Evolutionary conservation across 2,113 vertebrate genomes (phyloP).

Genomic region (Varanus komodoensis): DNA sequence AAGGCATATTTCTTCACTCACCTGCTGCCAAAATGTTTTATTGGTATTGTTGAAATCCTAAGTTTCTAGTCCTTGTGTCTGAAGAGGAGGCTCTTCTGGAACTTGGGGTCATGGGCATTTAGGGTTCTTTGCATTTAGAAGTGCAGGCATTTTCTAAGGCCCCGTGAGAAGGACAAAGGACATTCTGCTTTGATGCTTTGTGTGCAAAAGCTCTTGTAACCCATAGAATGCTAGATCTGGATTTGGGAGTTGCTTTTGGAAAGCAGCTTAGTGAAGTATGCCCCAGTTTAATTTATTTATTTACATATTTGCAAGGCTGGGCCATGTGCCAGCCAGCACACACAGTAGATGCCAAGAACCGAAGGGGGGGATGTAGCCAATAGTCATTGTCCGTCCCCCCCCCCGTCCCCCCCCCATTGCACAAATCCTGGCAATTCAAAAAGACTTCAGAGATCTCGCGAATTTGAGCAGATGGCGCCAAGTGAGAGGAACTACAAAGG

Average conservation of each 20-base stretch:
- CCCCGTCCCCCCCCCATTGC: neutral
- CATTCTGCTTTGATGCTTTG: too few species aligned
- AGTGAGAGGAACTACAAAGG: neutral
- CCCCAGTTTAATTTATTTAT: neutral
- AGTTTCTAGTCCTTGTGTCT: neutral
- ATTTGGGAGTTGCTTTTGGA: neutral
- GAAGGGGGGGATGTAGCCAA: neutral
- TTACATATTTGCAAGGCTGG: neutral
- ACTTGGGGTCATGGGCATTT: too few species aligned
- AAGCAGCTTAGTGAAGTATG: neutral
- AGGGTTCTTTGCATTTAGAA: neutral
- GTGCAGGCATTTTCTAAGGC: neutral
- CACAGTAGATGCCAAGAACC: rapidly evolving
- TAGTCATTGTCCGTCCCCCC: rapidly evolving
- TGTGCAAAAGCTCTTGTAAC: neutral
- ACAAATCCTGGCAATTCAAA: constrained; percentile 15
- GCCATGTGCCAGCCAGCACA: neutral
- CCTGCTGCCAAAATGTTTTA: neutral
- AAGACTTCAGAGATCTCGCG: neutral
- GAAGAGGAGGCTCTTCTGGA: neutral
- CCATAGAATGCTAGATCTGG: neutral
- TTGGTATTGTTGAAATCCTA: too few species aligned
- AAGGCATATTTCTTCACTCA: neutral
- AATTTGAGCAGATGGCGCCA: constrained; percentile 36
- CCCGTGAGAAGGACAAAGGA: too few species aligned